phyloP scores from a whole-genome alignment of 2,113 vertebrate species.

The Lepidothrix coronata region DNA sequence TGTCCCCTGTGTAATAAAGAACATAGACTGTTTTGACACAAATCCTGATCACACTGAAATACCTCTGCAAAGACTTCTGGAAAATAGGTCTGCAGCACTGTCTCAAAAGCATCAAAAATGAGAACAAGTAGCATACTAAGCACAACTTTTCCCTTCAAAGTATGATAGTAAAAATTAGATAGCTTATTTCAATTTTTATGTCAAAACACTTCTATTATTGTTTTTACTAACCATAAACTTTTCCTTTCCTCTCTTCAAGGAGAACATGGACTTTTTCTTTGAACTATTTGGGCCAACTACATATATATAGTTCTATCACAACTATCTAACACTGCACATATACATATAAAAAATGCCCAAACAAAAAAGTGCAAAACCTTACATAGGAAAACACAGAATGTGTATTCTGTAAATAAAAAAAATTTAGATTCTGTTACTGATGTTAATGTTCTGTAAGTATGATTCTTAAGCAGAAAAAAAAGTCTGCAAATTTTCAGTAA shows the following conservation, averaged over 20 bases:
- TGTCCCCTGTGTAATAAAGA: constrained; percentile 82
- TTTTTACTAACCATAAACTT: background rate
- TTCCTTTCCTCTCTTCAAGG: background rate
- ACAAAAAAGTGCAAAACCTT: background rate
- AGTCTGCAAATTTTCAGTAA: background rate
- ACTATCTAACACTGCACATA: background rate
- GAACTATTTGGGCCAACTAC: background rate
- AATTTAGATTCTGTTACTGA: background rate
- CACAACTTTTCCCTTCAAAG: background rate
- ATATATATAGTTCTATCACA: background rate
- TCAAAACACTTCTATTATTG: background rate
- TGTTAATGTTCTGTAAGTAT: background rate
- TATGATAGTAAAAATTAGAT: background rate
- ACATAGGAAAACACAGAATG: background rate
- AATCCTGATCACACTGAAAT: background rate
- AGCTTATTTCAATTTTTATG: background rate
- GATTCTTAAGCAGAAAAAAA: background rate
- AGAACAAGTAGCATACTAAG: background rate
- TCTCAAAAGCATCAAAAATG: background rate
- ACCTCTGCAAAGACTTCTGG: background rate
- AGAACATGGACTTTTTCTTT: background rate
- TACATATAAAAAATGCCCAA: background rate
- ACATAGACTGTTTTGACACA: background rate
- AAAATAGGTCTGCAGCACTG: background rate
- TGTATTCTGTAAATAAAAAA: background rate